phyloP scores from a whole-genome alignment of 2,888 invertebrate species.

The Osmoderma eremita region DNA sequence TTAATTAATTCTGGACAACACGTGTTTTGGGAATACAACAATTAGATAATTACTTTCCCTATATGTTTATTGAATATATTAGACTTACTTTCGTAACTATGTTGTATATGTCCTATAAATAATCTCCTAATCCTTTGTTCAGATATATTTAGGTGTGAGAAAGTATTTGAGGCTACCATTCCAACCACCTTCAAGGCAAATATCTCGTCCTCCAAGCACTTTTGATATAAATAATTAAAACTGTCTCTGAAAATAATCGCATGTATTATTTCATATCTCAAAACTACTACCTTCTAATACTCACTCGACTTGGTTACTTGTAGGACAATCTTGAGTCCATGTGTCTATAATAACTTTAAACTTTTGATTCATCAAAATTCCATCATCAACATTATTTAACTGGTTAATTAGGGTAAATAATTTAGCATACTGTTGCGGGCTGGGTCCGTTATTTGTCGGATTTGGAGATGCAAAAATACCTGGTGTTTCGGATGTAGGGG shows the following conservation, averaged over 20 bases:
- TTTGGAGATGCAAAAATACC: background rate
- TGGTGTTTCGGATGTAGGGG: conserved; percentile 13
- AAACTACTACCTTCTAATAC: conserved; percentile 41
- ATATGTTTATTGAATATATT: background rate
- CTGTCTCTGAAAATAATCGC: conserved; percentile 52
- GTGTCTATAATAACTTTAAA: conserved; percentile 56
- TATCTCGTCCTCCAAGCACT: conserved; percentile 55
- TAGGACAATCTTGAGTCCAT: conserved; percentile 56
- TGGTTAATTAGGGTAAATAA: conserved; percentile 55
- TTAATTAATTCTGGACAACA: too few relatives aligned
- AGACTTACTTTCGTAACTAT: conserved; percentile 55
- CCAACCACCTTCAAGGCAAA: conserved; percentile 57
- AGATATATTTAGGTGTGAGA: conserved; percentile 50
- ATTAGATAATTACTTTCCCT: too few relatives aligned
- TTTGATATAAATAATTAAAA: conserved; percentile 56
- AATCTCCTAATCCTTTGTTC: conserved; percentile 49
- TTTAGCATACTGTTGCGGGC: conserved; percentile 47
- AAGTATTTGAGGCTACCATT: conserved; percentile 58
- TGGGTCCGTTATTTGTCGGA: conserved; percentile 25
- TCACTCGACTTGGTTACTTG: conserved; percentile 57
- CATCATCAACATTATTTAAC: conserved; percentile 59
- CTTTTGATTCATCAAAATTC: conserved; percentile 61
- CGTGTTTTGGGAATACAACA: too few relatives aligned
- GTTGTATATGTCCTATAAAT: conserved; percentile 58
- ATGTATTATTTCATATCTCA: conserved; percentile 8